phyloP scores from a whole-genome alignment of 1,140 invertebrate genomes.

The Trichomalopsis sarcophagae region DNA sequence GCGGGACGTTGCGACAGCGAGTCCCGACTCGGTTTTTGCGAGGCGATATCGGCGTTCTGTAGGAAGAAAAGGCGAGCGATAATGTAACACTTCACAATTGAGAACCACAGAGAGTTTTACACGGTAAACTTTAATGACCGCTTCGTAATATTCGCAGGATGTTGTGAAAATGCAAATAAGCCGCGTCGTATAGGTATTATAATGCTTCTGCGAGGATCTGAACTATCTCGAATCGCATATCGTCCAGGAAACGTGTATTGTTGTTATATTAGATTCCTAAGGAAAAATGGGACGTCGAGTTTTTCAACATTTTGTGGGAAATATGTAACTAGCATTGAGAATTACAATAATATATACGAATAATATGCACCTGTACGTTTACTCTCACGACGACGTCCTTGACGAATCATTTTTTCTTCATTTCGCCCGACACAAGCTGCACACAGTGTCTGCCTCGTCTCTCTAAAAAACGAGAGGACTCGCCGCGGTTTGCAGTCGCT shows the following conservation, averaged over 20 bases:
- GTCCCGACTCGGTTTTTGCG: too few relatives aligned
- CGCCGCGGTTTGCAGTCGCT: not conserved
- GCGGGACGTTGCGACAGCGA: not conserved
- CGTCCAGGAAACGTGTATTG: not conserved
- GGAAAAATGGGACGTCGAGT: too few relatives aligned
- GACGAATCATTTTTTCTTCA: not conserved
- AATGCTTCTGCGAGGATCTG: not conserved
- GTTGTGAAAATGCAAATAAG: conserved; percentile 16
- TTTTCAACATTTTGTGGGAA: too few relatives aligned
- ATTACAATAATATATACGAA: too few relatives aligned
- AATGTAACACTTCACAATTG: not conserved
- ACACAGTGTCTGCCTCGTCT: not conserved
- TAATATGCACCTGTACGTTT: too few relatives aligned
- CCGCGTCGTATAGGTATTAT: not conserved
- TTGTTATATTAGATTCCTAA: not conserved
- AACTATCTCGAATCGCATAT: not conserved
- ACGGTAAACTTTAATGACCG: not conserved
- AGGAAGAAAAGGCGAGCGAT: not conserved
- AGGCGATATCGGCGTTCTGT: not conserved
- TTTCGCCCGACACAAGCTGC: too few relatives aligned
- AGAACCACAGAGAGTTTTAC: not conserved
- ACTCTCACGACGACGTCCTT: not conserved
- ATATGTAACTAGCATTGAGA: too few relatives aligned
- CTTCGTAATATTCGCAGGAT: conserved; percentile 13
- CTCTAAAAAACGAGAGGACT: not conserved